phyloP scores from a whole-genome alignment of 2,888 invertebrate genomes.

The Chalcis sispes region DNA sequence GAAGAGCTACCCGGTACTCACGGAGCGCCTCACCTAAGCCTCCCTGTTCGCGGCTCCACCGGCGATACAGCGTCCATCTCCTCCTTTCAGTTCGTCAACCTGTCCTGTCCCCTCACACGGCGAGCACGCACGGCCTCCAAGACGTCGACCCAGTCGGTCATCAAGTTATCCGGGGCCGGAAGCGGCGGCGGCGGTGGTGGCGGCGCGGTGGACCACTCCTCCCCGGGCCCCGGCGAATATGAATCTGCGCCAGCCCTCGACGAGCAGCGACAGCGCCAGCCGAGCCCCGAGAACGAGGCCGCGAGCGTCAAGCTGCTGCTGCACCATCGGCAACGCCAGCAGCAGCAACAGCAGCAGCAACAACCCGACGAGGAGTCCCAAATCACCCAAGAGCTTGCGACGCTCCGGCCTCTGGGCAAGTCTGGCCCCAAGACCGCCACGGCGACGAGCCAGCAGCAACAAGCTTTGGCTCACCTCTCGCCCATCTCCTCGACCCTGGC shows the following conservation, averaged over 20 bases:
- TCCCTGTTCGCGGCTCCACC: no score
- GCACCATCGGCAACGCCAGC: slow-evolving; percentile 3
- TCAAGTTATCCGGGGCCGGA: slow-evolving; percentile 75
- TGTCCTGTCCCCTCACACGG: slow-evolving; percentile 31
- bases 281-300: background rate
- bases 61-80: no score
- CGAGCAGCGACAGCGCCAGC: background rate
- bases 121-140: slow-evolving; percentile 70
- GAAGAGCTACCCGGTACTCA: background rate
- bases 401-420: slow-evolving; percentile 28
- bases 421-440: slow-evolving; percentile 5
- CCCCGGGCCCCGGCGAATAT: slow-evolving; percentile 60
- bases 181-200: slow-evolving; percentile 73
- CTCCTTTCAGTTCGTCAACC: no score
- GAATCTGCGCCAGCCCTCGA: slow-evolving; percentile 48
- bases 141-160: slow-evolving; percentile 76
- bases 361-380: background rate
- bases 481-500: slow-evolving; percentile 15
- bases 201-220: slow-evolving; percentile 66
- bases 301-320: slow-evolving; percentile 23
- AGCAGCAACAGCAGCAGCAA: background rate
- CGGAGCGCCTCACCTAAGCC: no score
- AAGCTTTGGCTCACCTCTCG: background rate
- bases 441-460: slow-evolving; percentile 1
- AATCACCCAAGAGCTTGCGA: slow-evolving; percentile 46